Percentiles rank a stretch among this genome's conserved stretches.
phyloP scores from a whole-genome alignment of 2,888 invertebrate genomes.

The Mycogona germanica region DNA sequence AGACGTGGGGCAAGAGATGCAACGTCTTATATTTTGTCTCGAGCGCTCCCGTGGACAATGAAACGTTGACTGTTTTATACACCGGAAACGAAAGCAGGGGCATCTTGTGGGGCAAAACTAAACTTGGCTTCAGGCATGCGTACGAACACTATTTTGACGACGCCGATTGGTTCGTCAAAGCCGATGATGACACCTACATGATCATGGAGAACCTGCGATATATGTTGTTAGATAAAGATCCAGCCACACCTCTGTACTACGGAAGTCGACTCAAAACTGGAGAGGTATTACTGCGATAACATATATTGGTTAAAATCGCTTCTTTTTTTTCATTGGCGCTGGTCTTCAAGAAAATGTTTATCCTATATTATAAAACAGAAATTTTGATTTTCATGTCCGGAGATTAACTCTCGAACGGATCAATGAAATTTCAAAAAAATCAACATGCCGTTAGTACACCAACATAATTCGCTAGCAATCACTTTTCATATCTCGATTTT shows the following conservation, averaged over 20 bases:
- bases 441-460: no score
- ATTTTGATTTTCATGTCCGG: no score
- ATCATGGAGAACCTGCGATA: constrained; percentile 92
- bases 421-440: no score
- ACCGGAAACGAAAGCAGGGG: constrained; percentile 82
- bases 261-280: constrained; percentile 82
- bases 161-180: constrained; percentile 95
- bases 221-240: constrained; percentile 62
- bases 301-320: constrained; percentile 84
- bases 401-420: no score
- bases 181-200: constrained; percentile 96
- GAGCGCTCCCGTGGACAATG: constrained; percentile 50
- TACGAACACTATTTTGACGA: constrained; percentile 70
- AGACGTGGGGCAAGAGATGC: constrained; percentile 90
- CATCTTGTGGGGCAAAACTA: constrained; percentile 93
- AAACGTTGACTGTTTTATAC: constrained; percentile 62
- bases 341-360: not conserved
- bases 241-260: constrained; percentile 68
- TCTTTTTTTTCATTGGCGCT: not conserved
- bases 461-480: no score
- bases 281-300: constrained; percentile 53
- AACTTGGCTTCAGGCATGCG: constrained; percentile 51
- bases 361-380: no score
- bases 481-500: no score
- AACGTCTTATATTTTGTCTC: constrained; percentile 82